Conservation (phyloP, 2,797 vertebrate genomes). For the Fringilla coelebs region DNA sequence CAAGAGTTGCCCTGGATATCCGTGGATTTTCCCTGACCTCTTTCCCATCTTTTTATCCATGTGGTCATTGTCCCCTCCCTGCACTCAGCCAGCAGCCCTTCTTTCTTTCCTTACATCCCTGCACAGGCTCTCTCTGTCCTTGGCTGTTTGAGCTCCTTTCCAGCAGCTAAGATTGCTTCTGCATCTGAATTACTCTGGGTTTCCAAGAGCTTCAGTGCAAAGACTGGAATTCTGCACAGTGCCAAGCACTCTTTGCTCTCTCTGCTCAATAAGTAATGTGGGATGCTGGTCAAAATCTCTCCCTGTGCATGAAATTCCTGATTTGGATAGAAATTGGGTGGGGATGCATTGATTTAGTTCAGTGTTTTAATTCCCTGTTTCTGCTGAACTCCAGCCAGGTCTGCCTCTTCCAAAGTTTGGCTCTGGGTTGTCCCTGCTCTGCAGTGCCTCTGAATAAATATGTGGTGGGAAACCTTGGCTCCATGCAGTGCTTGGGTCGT, state of each 20-base stretch:
- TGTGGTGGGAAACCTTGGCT: neutral
- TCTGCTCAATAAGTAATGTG: neutral
- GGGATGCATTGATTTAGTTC: neutral
- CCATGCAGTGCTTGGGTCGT: neutral
- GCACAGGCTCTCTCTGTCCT: constrained; percentile 25
- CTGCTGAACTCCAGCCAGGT: constrained; percentile 24
- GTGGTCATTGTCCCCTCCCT: neutral
- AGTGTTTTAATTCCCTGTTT: neutral
- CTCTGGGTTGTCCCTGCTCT: neutral
- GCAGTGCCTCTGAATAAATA: neutral
- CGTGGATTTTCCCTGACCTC: neutral
- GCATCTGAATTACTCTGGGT: constrained; percentile 35
- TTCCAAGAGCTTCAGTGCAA: neutral
- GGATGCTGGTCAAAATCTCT: neutral
- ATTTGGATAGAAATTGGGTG: neutral
- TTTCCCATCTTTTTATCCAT: neutral
- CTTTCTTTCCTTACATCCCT: neutral
- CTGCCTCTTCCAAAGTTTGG: constrained; percentile 20
- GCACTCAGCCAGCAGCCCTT: neutral
- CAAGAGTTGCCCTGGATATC: neutral
- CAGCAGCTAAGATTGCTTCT: neutral
- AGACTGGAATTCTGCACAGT: neutral
- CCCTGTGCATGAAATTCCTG: constrained; percentile 20
- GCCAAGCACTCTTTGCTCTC: neutral
- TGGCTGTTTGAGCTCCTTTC: neutral